Base-by-base conservation (phyloP, 2,888 invertebrate genomes). In the Lycophotia porphyrea region DNA sequence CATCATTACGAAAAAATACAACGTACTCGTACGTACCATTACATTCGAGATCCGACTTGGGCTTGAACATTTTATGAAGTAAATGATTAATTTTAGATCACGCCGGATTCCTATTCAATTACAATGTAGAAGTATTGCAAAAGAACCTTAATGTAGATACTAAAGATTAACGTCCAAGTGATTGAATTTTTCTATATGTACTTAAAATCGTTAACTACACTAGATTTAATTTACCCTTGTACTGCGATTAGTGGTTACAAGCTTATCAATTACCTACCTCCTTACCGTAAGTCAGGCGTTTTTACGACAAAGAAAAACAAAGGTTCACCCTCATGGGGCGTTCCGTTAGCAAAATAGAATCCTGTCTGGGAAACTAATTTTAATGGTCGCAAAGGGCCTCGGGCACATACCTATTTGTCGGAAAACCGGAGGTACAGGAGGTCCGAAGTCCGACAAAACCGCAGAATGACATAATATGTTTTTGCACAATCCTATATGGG, bases 331-430 rank as follows among this genome's bases (percentile, higher is more conserved):
- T 87, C 87, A 52, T 47, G 88, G 85, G 91, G 81, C 76, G 75
- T 72, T 84, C 85, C 85, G 81, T 67, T 76, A n/a, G 73, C 83
- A 78, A 90, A 92, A 93, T 93, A 92, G 91, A 93, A 93, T 92
- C 90, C 87, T 88, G 90, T 87, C 88, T 88, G 89, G 85, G 87
- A 91, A 93, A 93, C 92, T 92, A 92, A 94, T 93, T 93, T 92
- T 91, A 92, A 93, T 92, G 90, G 89, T 65, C 76, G 71, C 80
- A 71, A 80, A 80, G 76, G 84, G 83, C 81, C 76, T 75, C 80
- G 84, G 85, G 85, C 83, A 77, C 84, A 87, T 86, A 75, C 84
- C 87, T 86, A 86, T 86, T 87, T 87, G 82, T 83, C 82, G 78
- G 70, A 84, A 84, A 80, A 82, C 71, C 76, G 69, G 49, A 68